Evolutionary conservation across 2,113 vertebrate species (phyloP).

Genomic region (Dipodomys stephensi): DNA sequence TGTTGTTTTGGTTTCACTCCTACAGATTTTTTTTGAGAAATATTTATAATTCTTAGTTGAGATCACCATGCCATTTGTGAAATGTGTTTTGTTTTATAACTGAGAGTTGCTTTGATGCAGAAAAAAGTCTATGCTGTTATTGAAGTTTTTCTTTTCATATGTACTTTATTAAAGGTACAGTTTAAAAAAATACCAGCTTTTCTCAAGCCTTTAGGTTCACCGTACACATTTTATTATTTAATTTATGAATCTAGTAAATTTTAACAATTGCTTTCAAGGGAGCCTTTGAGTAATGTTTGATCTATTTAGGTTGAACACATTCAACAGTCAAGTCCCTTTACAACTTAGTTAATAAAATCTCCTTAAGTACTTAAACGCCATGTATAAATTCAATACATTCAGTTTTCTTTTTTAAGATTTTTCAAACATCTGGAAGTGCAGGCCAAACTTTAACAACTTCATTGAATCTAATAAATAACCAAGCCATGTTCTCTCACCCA

Average conservation of each 20-base stretch:
- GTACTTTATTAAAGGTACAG: constrained; percentile 37
- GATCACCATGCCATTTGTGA: constrained; percentile 43
- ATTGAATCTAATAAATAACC: constrained; percentile 71
- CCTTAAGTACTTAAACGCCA: constrained; percentile 67
- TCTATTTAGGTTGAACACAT: constrained; percentile 63
- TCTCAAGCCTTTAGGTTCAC: constrained; percentile 60
- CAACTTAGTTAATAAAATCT: constrained; percentile 76
- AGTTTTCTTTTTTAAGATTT: constrained; percentile 65
- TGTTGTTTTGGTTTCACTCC: constrained; percentile 47
- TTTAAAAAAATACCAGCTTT: not conserved
- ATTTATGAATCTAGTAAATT: constrained; percentile 75
- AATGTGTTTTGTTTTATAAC: not conserved
- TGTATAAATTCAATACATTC: constrained; percentile 72
- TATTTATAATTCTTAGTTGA: constrained; percentile 45
- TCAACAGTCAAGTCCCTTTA: constrained; percentile 59
- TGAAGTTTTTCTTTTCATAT: constrained; percentile 62
- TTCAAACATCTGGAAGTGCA: constrained; percentile 45
- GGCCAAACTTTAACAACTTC: constrained; percentile 61
- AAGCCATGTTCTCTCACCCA: constrained; percentile 59
- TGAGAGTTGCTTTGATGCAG: constrained; percentile 19
- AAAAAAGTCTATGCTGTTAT: constrained; percentile 48
- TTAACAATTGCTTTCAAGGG: constrained; percentile 74
- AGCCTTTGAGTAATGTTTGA: constrained; percentile 72
- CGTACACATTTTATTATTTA: constrained; percentile 69
- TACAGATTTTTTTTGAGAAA: constrained; percentile 54